phyloP scores from a whole-genome alignment of 1,140 invertebrate species.

The Eulimnadia texana region DNA sequence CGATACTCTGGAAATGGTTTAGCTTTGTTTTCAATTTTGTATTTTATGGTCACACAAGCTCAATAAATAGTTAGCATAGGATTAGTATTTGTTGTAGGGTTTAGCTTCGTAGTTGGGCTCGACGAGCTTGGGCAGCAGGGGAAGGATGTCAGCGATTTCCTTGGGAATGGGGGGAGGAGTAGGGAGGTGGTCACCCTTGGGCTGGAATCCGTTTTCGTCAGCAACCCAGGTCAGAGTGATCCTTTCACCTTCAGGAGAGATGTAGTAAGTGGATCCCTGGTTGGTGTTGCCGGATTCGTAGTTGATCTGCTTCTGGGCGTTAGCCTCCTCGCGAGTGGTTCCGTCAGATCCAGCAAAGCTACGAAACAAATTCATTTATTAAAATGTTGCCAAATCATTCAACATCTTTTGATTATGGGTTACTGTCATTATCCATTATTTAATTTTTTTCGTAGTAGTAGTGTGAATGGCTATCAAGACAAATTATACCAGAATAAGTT shows the following conservation, averaged over 20 bases:
- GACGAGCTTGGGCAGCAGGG: slow-evolving; percentile 4
- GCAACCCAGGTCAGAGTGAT: slow-evolving; percentile 38
- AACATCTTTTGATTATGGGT: neutral
- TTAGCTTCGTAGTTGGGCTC: neutral
- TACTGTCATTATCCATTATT: neutral
- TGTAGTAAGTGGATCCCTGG: slow-evolving; percentile 41
- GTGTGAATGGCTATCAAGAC: neutral
- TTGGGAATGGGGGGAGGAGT: slow-evolving; percentile 38
- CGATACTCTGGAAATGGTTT: too few relatives aligned
- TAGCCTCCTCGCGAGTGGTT: slow-evolving; percentile 36
- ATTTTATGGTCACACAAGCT: too few relatives aligned
- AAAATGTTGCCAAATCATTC: neutral
- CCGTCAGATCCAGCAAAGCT: slow-evolving; percentile 29
- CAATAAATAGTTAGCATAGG: neutral
- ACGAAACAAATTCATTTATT: neutral
- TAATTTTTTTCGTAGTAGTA: neutral
- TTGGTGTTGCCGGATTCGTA: slow-evolving; percentile 38
- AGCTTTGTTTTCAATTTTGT: too few relatives aligned
- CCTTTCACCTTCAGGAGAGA: slow-evolving; percentile 19
- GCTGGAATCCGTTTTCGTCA: slow-evolving; percentile 49
- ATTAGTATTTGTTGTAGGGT: neutral
- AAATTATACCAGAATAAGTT: neutral
- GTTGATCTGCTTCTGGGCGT: slow-evolving; percentile 33
- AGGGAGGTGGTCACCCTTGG: slow-evolving; percentile 43
- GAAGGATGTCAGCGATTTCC: slow-evolving; percentile 12